Evolutionary conservation across 2,888 invertebrate genomes (phyloP), one percentile per base, ranked within the genome.

Genomic region (Lasioglossum calceatum): DNA sequence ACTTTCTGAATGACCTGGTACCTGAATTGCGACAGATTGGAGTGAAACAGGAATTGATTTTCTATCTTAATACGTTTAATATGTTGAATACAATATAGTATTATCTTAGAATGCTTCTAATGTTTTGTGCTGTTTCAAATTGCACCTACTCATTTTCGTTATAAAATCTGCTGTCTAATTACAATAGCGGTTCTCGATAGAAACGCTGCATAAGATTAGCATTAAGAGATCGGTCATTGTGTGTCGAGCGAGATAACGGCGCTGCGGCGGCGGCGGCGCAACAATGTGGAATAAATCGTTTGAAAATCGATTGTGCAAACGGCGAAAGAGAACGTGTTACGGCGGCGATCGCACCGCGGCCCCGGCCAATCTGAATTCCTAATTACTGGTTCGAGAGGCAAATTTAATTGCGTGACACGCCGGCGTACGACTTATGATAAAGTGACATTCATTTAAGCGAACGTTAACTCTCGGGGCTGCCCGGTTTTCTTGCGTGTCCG

Each of bases 311-410:
- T 87, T 87, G 70, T 79, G 78, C 80, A 87, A 71, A 88, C 78
- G 67, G 71, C 75, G 71, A 72, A 64, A 82, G 88, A 75, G 84
- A 88, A 88, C 85, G 87, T 84, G 27, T 16, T 79, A 67, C 77
- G 77, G 73, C 84, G 27, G 74, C 84, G 82, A 88, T 87, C 82
- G 87, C 87, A 84, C 87, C 67, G 77, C 47, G 70, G 32, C 67
- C 1, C 87, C 87, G 87, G 79, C 81, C 87, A 81, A 81, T 87
- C 79, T 84, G 71, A 87, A 88, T 87, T 87, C 78, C 80, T 85
- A 85, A 87, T 87, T 82, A 75, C 79, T 77, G 76, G 79, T 71
- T 58, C 72, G 79, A 54, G 82, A 80, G 79, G 81, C 84, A 67
- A 84, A 82, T 82, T 88, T 88, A 88, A 88, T 87, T 85, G 75